Base-by-base conservation (phyloP, 2,113 vertebrate species). In the Pardalotus punctatus region DNA sequence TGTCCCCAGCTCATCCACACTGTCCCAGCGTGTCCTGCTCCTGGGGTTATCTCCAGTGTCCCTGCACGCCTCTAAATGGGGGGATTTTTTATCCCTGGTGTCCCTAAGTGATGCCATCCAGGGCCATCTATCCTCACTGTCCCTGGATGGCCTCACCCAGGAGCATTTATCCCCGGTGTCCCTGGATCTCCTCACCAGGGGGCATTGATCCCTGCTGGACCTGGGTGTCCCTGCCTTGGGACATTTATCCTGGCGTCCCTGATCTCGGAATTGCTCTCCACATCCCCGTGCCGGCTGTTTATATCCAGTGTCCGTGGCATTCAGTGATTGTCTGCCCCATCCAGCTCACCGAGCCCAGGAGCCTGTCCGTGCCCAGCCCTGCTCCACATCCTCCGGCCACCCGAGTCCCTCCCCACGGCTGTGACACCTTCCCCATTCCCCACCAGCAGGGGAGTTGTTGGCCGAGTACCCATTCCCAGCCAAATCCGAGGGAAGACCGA, bases 381-480 rank as follows among this genome's bases (percentile, higher is more conserved):
- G 0, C 38, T 35, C 47, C n/a, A 0, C 0, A 1, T 43, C 27
- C 60, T 24, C 33, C 5, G 3, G 35, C 25, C 35, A 6, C 31
- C 13, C 1, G 0, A 22, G 60, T 29, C 56, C 36, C 35, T 42
- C 54, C 28, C 38, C 6, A 2, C 0, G 7, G 43, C 57, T 2
- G 0, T 22, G 82, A 67, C 40, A 42, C 1, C 15, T 31, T 36
- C 57, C 25, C n/a, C 0, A 0, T 23, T 40, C 28, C 31, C 33
- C 25, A 40, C 56, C 16, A 53, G 20, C 53, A 21, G n/a, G 14
- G 9, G 38, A 51, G 10, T 0, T 12, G 17, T 27, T 77, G 64
- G 5, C 84, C 8, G 4, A 76, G 14, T 3, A 14, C 27, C 20
- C 8, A 7, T 36, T 36, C 43, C 33, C 81, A 54, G 20, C 13